Evolutionary conservation across 2,888 invertebrate genomes (phyloP), one percentile per base, ranked within the genome.

Genomic region (Cerastoderma edule): DNA sequence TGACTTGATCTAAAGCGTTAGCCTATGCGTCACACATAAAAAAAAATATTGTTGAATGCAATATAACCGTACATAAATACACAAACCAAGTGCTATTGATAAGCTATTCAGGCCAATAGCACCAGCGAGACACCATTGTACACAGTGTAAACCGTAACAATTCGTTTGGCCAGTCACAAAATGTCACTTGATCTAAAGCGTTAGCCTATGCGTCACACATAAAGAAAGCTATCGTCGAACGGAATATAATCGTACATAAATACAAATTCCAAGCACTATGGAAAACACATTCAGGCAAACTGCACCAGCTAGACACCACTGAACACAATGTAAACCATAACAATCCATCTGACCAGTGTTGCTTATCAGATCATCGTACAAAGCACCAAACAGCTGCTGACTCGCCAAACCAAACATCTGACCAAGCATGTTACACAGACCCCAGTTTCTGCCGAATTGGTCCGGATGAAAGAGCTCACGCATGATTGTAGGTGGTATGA

Each of bases 331-430:
- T n/a, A 46, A 19, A 19, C 46, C 46, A 5, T 19, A 46, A n/a
- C 46, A 46, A 5, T 19, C 19, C 2, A n/a, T 46, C 46, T 46
- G 19, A n/a, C 46, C 46, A 2, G 46, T 46, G n/a, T n/a, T n/a
- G 16, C n/a, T 46, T 19, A 46, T 46, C 46, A 19, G 46, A 46
- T 46, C 46, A 46, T 46, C 46, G 46, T 46, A 46, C 46, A 46
- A n/a, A 46, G n/a, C n/a, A 19, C 46, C 46, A 5, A n/a, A 46
- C n/a, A 46, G 2, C 46, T 46, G 2, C n/a, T 19, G 5, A 1
- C 16, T 19, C 16, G 19, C 46, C 16, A 16, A 46, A 16, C 46
- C 46, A 46, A 46, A n/a, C n/a, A 46, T 46, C n/a, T n/a, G 46
- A 16, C 46, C 46, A 16, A 46, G 46, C 46, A 46, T 46, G 19